Conservation (phyloP, 2,888 invertebrate genomes). For the Pollenia angustigena region DNA sequence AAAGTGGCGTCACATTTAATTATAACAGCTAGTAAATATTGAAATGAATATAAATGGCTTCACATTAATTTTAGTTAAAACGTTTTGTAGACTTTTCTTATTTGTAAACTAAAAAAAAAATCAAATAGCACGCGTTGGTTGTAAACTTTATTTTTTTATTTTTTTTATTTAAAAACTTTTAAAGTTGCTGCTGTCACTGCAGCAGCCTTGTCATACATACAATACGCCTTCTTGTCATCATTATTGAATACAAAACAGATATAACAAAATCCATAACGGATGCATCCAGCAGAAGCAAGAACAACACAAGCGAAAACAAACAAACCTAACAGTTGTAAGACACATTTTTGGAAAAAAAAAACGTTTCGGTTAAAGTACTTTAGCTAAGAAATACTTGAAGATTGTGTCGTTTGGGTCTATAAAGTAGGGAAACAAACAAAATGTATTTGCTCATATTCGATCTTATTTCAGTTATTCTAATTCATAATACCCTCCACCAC, state of each 20-base stretch:
- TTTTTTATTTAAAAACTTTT: neutral
- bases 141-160: slow-evolving; percentile 35
- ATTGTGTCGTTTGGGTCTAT: too few relatives aligned
- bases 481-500: too few relatives aligned
- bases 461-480: too few relatives aligned
- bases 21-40: slow-evolving; percentile 25
- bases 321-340: slow-evolving; percentile 6
- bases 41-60: slow-evolving; percentile 55
- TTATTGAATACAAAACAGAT: neutral
- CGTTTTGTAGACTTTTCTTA: slow-evolving; percentile 14
- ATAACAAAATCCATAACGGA: slow-evolving; percentile 28
- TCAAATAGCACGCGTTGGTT: slow-evolving; percentile 59
- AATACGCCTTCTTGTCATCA: slow-evolving; percentile 32
- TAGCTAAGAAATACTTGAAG: neutral
- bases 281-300: slow-evolving; percentile 3
- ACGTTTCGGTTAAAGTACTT: neutral
- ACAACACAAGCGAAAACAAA: slow-evolving; percentile 13
- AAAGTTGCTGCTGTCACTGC: neutral
- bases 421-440: too few relatives aligned
- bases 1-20: slow-evolving; percentile 56
- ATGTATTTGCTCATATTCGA: too few relatives aligned
- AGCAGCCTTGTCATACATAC: slow-evolving; percentile 10
- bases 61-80: slow-evolving; percentile 61
- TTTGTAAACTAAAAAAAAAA: neutral
- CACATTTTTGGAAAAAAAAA: slow-evolving; percentile 30